These are phyloP conservation scores for Eumaeus atala DNA, from an alignment of 1,140 invertebrate genomes.

Conservation along the genomic window DNA sequence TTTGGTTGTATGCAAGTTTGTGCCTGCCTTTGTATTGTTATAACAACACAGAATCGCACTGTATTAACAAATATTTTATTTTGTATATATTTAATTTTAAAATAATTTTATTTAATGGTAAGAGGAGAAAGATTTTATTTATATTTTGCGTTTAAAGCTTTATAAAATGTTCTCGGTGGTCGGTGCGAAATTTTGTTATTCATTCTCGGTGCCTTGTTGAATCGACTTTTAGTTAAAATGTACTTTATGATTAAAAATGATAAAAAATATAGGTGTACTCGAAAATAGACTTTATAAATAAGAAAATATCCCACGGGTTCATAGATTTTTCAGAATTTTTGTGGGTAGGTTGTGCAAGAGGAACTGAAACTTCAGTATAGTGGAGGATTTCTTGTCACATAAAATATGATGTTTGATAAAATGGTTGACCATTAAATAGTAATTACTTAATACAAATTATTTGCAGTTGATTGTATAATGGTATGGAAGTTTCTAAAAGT, in stretches of 20 bases:
- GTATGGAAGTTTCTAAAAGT: too few relatives aligned
- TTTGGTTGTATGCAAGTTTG: too few relatives aligned
- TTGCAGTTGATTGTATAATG: too few relatives aligned
- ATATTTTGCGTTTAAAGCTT: neutral
- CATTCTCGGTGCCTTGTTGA: conserved; percentile 9
- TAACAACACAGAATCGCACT: neutral
- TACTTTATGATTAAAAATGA: conserved; percentile 2
- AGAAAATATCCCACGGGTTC: too few relatives aligned
- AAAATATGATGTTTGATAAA: too few relatives aligned
- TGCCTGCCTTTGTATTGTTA: neutral
- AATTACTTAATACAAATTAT: too few relatives aligned
- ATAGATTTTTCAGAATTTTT: too few relatives aligned
- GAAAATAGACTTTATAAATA: neutral
- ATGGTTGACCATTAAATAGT: too few relatives aligned
- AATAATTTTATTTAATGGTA: neutral
- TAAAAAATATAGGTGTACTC: neutral
- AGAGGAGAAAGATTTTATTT: neutral
- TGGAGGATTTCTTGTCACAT: too few relatives aligned
- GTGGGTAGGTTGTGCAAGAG: too few relatives aligned
- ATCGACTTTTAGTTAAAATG: conserved; percentile 8
- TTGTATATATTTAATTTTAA: conserved; percentile 10
- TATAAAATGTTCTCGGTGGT: neutral
- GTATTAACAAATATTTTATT: conserved; percentile 4
- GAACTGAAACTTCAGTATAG: too few relatives aligned
- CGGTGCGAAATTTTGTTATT: neutral